These are phyloP conservation scores for Tretioscincus oriximinensis DNA, from an alignment of 2,113 vertebrate species.

Conservation along the genomic window DNA sequence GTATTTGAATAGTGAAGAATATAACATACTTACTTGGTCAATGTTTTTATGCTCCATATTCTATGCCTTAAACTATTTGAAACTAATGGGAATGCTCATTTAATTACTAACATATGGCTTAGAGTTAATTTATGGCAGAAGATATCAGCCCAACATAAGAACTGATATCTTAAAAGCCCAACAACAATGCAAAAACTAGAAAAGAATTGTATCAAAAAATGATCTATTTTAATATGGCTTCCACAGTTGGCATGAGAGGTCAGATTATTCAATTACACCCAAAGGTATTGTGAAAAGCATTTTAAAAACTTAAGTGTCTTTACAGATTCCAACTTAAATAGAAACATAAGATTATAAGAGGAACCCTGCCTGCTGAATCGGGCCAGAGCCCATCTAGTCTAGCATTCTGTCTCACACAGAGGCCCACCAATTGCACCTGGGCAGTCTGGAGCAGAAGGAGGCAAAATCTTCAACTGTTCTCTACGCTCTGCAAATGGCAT, in stretches of 20 bases:
- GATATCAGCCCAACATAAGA: background rate
- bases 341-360: too few species aligned
- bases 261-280: background rate
- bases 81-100: background rate
- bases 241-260: background rate
- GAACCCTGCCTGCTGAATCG: too few species aligned
- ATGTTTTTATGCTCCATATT: too few species aligned
- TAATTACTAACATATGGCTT: background rate
- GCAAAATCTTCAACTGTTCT: too few species aligned
- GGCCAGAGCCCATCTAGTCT: too few species aligned
- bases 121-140: background rate
- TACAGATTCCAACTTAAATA: background rate
- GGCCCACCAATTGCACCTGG: too few species aligned
- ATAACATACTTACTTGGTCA: too few species aligned
- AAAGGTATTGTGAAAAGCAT: background rate
- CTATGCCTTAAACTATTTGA: background rate
- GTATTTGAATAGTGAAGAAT: too few species aligned
- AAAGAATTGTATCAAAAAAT: background rate
- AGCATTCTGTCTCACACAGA: too few species aligned
- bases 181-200: background rate
- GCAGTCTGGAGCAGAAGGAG: too few species aligned
- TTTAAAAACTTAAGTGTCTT: background rate
- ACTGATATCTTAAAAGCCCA: background rate
- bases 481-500: too few species aligned
- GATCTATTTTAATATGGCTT: background rate